phyloP scores from a whole-genome alignment of 2,888 invertebrate species.

The Rotaria macrura region DNA sequence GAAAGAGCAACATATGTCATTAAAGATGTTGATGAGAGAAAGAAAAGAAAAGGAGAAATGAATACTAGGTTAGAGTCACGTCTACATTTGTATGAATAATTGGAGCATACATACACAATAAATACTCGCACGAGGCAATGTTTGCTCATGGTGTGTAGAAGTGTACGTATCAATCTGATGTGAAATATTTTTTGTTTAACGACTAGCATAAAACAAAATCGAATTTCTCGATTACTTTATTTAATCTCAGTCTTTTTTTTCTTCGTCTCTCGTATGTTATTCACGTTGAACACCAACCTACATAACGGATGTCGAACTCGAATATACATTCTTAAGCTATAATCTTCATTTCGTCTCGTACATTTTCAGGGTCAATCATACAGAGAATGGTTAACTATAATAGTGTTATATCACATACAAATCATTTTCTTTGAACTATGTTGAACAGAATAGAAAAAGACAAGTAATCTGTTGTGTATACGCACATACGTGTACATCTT shows the following conservation, averaged over 20 bases:
- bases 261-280: not conserved
- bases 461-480: not conserved
- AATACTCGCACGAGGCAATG: not conserved
- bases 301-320: not conserved
- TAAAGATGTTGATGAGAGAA: not conserved
- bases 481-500: not conserved
- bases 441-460: not conserved
- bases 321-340: not conserved
- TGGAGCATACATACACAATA: not conserved
- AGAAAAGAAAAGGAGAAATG: not conserved
- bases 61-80: not conserved
- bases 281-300: not conserved
- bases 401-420: not conserved
- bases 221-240: not conserved
- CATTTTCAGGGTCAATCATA: not conserved
- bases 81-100: constrained; percentile 10
- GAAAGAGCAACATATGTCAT: not conserved
- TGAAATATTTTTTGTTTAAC: not conserved
- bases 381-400: not conserved
- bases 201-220: not conserved
- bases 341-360: not conserved
- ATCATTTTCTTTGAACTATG: not conserved
- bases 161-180: not conserved
- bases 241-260: not conserved
- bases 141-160: not conserved